Conservation (phyloP, 2,888 invertebrate species). For the Ectemnius cavifrons region DNA sequence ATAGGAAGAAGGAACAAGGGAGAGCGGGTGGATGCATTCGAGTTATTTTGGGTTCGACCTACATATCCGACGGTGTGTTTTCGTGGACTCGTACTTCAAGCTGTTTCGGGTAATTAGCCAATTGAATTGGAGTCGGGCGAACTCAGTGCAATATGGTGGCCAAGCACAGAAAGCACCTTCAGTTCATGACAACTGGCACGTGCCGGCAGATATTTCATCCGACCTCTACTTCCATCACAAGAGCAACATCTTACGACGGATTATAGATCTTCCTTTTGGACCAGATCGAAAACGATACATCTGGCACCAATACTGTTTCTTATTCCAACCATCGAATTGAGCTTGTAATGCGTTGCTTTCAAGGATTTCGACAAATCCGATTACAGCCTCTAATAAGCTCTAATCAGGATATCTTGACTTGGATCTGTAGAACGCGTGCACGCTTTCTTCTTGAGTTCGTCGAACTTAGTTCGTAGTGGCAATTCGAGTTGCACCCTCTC, state of each 20-base stretch:
- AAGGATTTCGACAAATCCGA: too few relatives aligned
- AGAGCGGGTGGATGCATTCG: constrained; percentile 71
- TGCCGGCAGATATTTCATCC: constrained; percentile 16
- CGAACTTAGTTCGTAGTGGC: too few relatives aligned
- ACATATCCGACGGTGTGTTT: constrained; percentile 69
- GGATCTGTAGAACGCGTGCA: too few relatives aligned
- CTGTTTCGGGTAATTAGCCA: constrained; percentile 74
- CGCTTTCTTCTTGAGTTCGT: too few relatives aligned
- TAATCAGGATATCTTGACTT: too few relatives aligned
- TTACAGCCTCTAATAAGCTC: too few relatives aligned
- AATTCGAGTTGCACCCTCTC: constrained; percentile 12
- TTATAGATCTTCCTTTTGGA: too few relatives aligned
- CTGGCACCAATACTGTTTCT: too few relatives aligned
- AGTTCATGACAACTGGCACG: constrained; percentile 29
- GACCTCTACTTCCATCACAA: constrained; percentile 7
- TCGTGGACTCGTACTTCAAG: constrained; percentile 66
- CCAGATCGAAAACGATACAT: too few relatives aligned
- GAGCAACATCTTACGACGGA: constrained; percentile 2
- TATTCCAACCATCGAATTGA: too few relatives aligned
- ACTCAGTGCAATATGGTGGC: constrained; percentile 56
- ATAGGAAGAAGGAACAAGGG: constrained; percentile 24
- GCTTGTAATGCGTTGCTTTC: too few relatives aligned
- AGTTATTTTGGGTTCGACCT: constrained; percentile 73
- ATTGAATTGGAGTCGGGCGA: constrained; percentile 60
- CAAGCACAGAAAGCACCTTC: constrained; percentile 49